Evolutionary conservation across 1,140 invertebrate species (phyloP).

Genomic region (Lepidurus packardi): DNA sequence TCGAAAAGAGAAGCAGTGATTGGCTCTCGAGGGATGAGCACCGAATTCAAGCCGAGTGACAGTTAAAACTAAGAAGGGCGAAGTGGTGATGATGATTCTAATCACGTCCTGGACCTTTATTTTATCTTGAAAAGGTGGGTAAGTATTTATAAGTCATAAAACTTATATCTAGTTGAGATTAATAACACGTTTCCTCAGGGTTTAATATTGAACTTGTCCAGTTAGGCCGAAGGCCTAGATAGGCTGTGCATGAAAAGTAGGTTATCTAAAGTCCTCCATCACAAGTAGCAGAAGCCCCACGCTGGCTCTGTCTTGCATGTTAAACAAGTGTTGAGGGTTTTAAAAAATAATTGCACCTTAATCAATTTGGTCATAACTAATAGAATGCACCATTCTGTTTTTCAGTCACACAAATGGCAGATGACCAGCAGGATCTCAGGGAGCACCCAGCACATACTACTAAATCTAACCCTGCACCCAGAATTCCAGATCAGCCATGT

Average conservation of each 20-base stretch:
- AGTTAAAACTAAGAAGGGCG: conserved; percentile 2
- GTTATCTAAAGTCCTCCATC: background rate
- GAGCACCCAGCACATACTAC: background rate
- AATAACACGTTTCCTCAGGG: background rate
- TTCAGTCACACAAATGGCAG: background rate
- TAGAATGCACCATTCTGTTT: background rate
- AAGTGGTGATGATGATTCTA: conserved; percentile 9
- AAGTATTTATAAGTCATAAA: conserved; percentile 19
- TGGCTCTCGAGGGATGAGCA: conserved; percentile 1
- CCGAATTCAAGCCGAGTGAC: background rate
- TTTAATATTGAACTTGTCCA: conserved; percentile 1
- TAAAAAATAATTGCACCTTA: background rate
- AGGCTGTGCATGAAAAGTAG: conserved; percentile 9
- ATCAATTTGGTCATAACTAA: background rate
- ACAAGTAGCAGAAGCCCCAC: background rate
- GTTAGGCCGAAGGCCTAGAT: conserved; percentile 15
- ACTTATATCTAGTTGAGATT: conserved; percentile 12
- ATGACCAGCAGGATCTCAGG: conserved; percentile 10
- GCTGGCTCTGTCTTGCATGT: background rate
- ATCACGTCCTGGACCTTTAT: conserved; percentile 21
- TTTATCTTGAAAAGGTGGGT: conserved; percentile 8
- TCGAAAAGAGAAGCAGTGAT: background rate
- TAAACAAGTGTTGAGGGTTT: background rate
- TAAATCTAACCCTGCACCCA: conserved; percentile 10
- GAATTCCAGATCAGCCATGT: background rate